A percentile compares a stretch with the other conserved stretches of the same genome.
These are phyloP conservation scores for Perca flavescens DNA, from an alignment of 2,113 vertebrate species.

Conservation along the genomic window DNA sequence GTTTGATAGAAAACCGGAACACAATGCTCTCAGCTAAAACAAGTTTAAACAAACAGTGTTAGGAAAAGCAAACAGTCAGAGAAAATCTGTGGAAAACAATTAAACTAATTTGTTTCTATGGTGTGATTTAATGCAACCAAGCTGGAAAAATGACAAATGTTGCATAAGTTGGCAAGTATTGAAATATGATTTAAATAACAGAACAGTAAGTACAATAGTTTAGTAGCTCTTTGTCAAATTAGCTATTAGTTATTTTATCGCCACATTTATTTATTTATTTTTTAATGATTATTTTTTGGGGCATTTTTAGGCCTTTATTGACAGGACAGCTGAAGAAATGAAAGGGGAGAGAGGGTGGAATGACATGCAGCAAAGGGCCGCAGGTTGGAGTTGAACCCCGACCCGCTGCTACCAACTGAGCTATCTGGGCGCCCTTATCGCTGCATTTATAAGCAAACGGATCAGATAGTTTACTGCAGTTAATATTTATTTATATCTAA, in stretches of 20 bases:
- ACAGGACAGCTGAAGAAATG: too few species aligned
- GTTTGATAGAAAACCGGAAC: conserved; percentile 45
- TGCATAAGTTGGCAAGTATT: not conserved
- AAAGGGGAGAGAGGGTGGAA: too few species aligned
- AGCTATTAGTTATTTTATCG: not conserved
- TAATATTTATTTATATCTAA: conserved; percentile 39
- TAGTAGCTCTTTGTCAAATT: not conserved
- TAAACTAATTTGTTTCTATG: not conserved
- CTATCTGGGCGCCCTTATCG: not conserved
- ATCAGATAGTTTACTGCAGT: not conserved
- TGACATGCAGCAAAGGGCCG: too few species aligned
- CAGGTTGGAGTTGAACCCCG: too few species aligned
- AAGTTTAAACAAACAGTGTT: conserved; percentile 65
- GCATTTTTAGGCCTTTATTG: too few species aligned
- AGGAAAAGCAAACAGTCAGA: conserved; percentile 61
- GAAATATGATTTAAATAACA: not conserved
- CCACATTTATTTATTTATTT: not conserved
- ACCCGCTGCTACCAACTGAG: too few species aligned
- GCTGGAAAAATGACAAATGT: not conserved
- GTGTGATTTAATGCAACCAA: conserved; percentile 1
- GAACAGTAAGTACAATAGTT: not conserved
- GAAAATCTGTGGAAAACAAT: conserved; percentile 37
- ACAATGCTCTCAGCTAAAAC: conserved; percentile 63
- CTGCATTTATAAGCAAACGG: not conserved
- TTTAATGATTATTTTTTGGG: too few species aligned